These are phyloP conservation scores for Montipora capitata DNA, from an alignment of 92 coral and sea anemone genomes.

Conservation along the genomic window DNA sequence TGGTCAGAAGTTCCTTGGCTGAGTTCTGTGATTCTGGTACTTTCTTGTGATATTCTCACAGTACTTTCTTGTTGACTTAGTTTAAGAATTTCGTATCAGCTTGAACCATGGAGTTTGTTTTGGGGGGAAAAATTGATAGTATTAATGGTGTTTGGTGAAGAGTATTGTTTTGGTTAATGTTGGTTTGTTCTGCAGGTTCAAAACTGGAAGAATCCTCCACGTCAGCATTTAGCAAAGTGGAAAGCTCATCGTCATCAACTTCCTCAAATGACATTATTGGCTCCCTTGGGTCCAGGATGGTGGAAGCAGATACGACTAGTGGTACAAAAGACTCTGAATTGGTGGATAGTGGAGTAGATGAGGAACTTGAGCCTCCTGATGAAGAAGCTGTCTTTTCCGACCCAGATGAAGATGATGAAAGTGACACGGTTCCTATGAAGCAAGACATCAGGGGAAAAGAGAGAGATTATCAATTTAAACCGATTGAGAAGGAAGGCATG, in stretches of 20 bases:
- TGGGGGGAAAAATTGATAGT: not conserved
- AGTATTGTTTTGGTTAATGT: not conserved
- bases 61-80: not conserved
- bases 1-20: slow-evolving; percentile 87
- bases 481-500: slow-evolving; percentile 81
- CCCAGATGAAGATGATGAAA: slow-evolving; percentile 96
- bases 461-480: slow-evolving; percentile 90
- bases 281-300: slow-evolving; percentile 60
- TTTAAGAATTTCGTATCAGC: not conserved
- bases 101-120: too few relatives aligned
- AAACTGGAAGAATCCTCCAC: slow-evolving; percentile 84
- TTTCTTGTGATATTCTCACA: not conserved
- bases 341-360: slow-evolving; percentile 92
- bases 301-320: slow-evolving; percentile 62
- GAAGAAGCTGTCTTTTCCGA: slow-evolving; percentile 99
- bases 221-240: slow-evolving; percentile 83
- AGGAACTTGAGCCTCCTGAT: slow-evolving; percentile 87
- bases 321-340: slow-evolving; percentile 69
- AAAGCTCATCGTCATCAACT: slow-evolving; percentile 61
- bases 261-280: slow-evolving; percentile 49
- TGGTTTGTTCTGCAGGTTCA: slow-evolving; percentile 50
- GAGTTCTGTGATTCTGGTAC: slow-evolving; percentile 92
- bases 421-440: slow-evolving; percentile 69
- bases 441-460: slow-evolving; percentile 64
- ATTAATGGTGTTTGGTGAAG: not conserved